Evolutionary conservation across 2,888 invertebrate genomes (phyloP), one percentile per base, ranked within the genome.

Genomic region (Hoplodrina ambigua): DNA sequence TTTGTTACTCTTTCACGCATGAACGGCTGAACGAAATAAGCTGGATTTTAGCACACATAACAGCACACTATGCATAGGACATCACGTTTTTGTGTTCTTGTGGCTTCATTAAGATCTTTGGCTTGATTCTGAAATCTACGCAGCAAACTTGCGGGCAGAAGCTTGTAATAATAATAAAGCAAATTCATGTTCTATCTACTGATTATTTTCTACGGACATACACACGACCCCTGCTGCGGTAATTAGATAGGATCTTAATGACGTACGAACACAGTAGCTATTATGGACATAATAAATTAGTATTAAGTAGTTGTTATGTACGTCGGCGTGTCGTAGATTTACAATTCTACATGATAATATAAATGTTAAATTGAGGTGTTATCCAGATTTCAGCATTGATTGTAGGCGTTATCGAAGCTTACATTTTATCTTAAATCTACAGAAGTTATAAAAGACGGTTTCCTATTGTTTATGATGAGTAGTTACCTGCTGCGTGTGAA

Each of bases 401-500:
- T 68, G 25, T 41, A 55, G 64, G 56, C 44, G 66, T 64, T 76
- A 78, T 80, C 82, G n/a, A 10, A 81, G 62, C 58, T 81, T 65
- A 68, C 46, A 41, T 15, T 65, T 63, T 71, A 78, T 78, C 71
- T 76, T 13, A 56, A 58, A 50, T 68, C 56, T 71, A 11, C 62
- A 69, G 54, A 82, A 66, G 37, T 76, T 88, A 89, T 89, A 89
- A 87, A 88, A 85, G 67, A 44, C 44, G 52, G 46, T 52, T 10
- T 11, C 30, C 7, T 46, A 33, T 56, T 54, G 30, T 53, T 37
- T 30, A 30, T 10, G 30, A 54, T 50, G 41, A 65, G 17, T 61
- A 33, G 46, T 72, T 49, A 7, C 37, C 13, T 54, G 41, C 30
- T 60, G 61, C 52, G 57, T 52, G 52, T 69, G 13, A 58, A 73